These are phyloP conservation scores for Cheilosia scutellata DNA, from an alignment of 2,888 invertebrate species.

Conservation along the genomic window DNA sequence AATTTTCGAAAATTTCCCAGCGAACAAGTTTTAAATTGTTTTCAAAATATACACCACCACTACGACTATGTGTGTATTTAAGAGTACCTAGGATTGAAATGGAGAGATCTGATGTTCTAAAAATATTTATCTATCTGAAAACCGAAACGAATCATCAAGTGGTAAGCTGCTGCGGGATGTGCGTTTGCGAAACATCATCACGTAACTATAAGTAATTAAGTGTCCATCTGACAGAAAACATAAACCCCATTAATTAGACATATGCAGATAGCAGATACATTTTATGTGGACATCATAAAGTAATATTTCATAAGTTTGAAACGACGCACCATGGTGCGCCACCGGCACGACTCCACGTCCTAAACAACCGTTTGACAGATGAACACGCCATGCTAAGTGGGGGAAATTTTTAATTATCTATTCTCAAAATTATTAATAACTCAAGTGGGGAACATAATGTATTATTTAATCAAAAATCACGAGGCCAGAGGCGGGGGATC, in stretches of 20 bases:
- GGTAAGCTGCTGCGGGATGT: not conserved
- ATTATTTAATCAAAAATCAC: constrained; percentile 36
- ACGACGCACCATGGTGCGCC: not conserved
- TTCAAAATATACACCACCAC: constrained; percentile 43
- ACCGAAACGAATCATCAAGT: constrained; percentile 1
- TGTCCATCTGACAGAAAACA: constrained; percentile 73
- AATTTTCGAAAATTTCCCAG: constrained; percentile 35
- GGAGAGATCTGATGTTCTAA: not conserved
- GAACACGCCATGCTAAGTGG: constrained; percentile 13
- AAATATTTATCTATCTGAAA: constrained; percentile 5
- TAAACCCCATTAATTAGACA: constrained; percentile 70
- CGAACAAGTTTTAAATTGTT: constrained; percentile 63
- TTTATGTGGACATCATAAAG: constrained; percentile 59
- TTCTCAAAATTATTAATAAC: constrained; percentile 60
- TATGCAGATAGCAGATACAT: constrained; percentile 52
- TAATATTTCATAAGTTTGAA: constrained; percentile 61
- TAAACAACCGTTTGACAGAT: constrained; percentile 49
- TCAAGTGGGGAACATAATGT: constrained; percentile 41
- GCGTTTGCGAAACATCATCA: constrained; percentile 62
- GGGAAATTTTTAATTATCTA: constrained; percentile 49
- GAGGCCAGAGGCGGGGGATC: constrained; percentile 11
- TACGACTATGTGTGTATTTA: constrained; percentile 3
- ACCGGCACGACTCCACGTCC: not conserved
- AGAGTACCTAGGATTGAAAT: no score
- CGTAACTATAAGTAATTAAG: constrained; percentile 64